Percentiles rank a stretch among this genome's conserved stretches.
Evolutionary conservation across 1,140 invertebrate species (phyloP).

Genomic region (Oscheius sp.): DNA sequence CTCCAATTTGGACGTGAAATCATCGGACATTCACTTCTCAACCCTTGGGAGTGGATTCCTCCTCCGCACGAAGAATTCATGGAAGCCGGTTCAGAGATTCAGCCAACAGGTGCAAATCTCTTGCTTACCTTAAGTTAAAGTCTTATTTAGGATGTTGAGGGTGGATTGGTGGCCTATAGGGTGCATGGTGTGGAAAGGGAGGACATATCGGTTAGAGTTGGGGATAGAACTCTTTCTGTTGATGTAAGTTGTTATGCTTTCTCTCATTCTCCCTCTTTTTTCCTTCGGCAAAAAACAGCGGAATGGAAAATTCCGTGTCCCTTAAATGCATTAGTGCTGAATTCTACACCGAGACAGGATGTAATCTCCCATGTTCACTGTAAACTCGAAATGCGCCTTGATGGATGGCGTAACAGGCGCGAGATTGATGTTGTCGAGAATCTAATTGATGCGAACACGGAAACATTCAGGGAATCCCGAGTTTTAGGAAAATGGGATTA

Average conservation of each 20-base stretch:
- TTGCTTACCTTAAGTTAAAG: not conserved
- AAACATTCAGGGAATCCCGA: not conserved
- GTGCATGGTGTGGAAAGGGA: constrained; percentile 23
- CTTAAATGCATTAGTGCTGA: too few species aligned
- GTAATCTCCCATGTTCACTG: too few species aligned
- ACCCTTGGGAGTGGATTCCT: not conserved
- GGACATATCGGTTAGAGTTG: constrained; percentile 20
- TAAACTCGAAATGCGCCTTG: too few species aligned
- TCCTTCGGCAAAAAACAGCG: too few species aligned
- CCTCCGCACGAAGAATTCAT: not conserved
- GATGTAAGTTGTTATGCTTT: constrained; percentile 7
- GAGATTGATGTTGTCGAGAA: not conserved
- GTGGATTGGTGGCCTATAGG: not conserved
- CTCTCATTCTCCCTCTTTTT: too few species aligned
- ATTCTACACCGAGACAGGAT: too few species aligned
- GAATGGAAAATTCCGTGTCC: too few species aligned
- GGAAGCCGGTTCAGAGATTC: constrained; percentile 8
- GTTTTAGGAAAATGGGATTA: too few species aligned
- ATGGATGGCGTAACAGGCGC: not conserved
- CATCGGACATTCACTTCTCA: constrained; percentile 34
- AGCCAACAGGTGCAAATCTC: constrained; percentile 4
- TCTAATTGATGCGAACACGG: not conserved
- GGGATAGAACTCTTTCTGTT: constrained; percentile 12
- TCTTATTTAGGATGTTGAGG: constrained; percentile 31
- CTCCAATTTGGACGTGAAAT: constrained; percentile 52